These are phyloP conservation scores for Paramormyrops kingsleyae DNA, from an alignment of 2,113 vertebrate species.

Conservation along the genomic window DNA sequence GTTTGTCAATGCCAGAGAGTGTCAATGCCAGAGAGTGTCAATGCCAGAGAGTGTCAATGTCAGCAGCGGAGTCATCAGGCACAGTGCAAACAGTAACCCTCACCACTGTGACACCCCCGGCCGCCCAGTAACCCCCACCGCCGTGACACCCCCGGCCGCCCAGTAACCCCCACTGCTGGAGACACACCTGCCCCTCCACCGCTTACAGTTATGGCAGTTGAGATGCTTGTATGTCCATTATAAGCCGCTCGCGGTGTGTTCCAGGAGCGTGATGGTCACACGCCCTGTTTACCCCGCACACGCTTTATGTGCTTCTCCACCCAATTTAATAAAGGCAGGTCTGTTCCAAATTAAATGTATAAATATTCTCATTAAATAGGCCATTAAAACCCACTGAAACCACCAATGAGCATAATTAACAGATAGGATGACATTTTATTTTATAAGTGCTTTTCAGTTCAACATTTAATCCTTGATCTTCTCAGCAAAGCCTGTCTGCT, in stretches of 20 bases:
- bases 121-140: background rate
- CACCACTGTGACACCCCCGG: background rate
- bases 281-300: conserved; percentile 26
- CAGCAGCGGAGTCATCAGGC: background rate
- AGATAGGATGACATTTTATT: conserved; percentile 26
- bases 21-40: no score
- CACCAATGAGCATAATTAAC: conserved; percentile 6
- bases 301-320: conserved; percentile 57
- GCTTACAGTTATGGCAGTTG: no score
- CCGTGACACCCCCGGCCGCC: background rate
- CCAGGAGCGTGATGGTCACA: background rate
- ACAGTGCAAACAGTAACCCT: background rate
- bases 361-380: conserved; percentile 46
- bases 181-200: background rate
- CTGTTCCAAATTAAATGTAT: conserved; percentile 40
- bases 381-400: conserved; percentile 26
- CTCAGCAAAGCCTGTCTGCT: conserved; percentile 40
- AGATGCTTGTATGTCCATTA: no score
- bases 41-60: no score
- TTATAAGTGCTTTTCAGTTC: conserved; percentile 19
- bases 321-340: conserved; percentile 57
- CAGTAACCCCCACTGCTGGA: background rate
- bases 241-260: background rate
- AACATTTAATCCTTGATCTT: conserved; percentile 15
- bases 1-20: no score